Evolutionary conservation across 2,113 vertebrate species (phyloP), one percentile per base, ranked within the genome.

Genomic region (Fukomys damarensis): DNA sequence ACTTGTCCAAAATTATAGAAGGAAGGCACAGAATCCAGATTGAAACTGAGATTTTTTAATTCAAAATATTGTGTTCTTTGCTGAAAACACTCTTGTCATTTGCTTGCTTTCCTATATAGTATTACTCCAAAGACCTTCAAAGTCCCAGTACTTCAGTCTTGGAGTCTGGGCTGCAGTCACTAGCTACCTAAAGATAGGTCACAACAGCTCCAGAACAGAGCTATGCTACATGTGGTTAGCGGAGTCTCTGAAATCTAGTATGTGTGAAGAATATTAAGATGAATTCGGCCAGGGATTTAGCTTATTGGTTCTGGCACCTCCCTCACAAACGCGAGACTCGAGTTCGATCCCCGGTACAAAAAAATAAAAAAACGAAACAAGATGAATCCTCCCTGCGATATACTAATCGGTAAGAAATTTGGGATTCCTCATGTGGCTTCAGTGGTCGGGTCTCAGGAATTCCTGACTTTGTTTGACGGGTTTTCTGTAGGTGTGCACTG

Each of bases 401-500:
- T 2, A 4, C 17, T 14, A 35, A 13, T 30, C 30, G 56, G 9
- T 20, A 3, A 43, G 13, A 49, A 13, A 4, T 7, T 13, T 35
- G 20, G 22, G 17, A 17, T 16, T 91, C 35, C 17, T 41, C 38
- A 14, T 56, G 12, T 3, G 41, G 49, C 66, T 46, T 65, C 84
- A 12, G 0, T 22, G 77, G 76, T 28, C 4, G 22, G 56, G n/a
- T 56, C 76, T 87, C 24, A 10, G 77, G 28, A 52, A 56, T 46
- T 56, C 5, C 72, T 24, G 56, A 3, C 43, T 0, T 30, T 77
- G 54, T 20, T 30, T 46, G 9, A 13, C 41, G 46, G 26, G 70
- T 22, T 32, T 43, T 8, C 0, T 10, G 4, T 13, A 17, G 10
- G 20, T 38, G 66, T 5, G 8, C 6, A 0, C 16, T 11, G 41